Evolutionary conservation across 2,797 vertebrate species (phyloP).

Genomic region (Halcyon smyrnensis): DNA sequence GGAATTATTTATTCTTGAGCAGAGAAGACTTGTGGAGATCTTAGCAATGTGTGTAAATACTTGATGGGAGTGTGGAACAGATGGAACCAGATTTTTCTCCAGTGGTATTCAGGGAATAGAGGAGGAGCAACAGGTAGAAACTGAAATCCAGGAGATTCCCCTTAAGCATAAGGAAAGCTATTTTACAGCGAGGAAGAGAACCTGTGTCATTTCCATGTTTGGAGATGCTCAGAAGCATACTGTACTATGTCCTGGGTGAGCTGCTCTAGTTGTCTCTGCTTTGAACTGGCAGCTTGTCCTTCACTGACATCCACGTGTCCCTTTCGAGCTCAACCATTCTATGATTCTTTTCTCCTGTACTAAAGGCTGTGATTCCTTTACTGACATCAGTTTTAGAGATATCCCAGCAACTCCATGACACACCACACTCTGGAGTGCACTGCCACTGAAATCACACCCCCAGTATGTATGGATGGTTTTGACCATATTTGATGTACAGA

Average conservation of each 20-base stretch:
- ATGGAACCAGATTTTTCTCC: not conserved
- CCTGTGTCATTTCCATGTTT: not conserved
- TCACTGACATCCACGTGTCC: not conserved
- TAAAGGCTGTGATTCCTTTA: not conserved
- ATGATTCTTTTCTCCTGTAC: not conserved
- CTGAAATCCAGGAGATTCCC: not conserved
- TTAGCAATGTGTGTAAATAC: not conserved
- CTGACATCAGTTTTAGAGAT: not conserved
- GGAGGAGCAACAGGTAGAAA: not conserved
- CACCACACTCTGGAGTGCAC: not conserved
- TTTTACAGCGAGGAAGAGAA: not conserved
- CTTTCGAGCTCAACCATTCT: not conserved
- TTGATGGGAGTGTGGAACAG: not conserved
- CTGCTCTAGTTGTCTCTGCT: not conserved
- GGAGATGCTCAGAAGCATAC: not conserved
- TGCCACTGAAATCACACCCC: not conserved
- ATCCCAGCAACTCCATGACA: not conserved
- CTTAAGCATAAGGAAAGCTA: not conserved
- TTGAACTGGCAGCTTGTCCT: not conserved
- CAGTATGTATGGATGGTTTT: accelerated
- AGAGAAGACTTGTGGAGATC: not conserved
- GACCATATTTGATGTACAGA: not conserved
- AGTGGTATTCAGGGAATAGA: not conserved
- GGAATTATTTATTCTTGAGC: not conserved
- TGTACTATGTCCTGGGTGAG: not conserved